Evolutionary conservation across 2,888 invertebrate genomes (phyloP), one percentile per base, ranked within the genome.

Genomic region (Eristalinus aeneus): DNA sequence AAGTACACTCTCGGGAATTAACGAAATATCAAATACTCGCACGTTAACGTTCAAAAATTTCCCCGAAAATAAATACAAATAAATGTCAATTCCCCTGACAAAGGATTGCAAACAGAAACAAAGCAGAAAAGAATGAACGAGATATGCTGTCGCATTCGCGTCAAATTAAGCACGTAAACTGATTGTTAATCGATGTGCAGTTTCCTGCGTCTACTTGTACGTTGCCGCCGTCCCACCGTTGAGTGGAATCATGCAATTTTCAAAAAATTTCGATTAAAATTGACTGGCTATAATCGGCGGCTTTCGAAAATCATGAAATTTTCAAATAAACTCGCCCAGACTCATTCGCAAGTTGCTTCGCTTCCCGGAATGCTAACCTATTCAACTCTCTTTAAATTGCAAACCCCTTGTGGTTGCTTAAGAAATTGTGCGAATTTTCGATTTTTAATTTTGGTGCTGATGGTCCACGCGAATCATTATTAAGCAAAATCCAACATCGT

Each of bases 161-260:
- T 27, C 22, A 61, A 79, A 73, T 79, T 79, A 72, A 73, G 68
- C 67, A 67, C 72, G n/a, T n/a, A 61, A 67, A 72, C 53, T 63
- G 22, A 31, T 32, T 46, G 63, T 39, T 71, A 71, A 64, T 63
- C 63, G 77, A 39, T 64, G 69, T n/a, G 32, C 69, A 64, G 27
- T 56, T 46, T 63, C 39, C 39, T 56, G 16, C 53, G 23, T 46
- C 46, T n/a, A 12, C 11, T 16, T n/a, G 12, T n/a, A n/a, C n/a
- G n/a, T n/a, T n/a, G n/a, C 39, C 3, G 39, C 39, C 12, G 8
- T 16, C 16, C 5, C n/a, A 16, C n/a, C 46, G 46, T 16, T 8
- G 39, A 39, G 46, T n/a, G 46, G 16, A 46, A n/a, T n/a, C n/a
- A n/a, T n/a, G n/a, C n/a, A n/a, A n/a, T n/a, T n/a, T n/a, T n/a